A percentile compares a stretch with the other conserved stretches of the same genome.
Evolutionary conservation across 2,113 vertebrate genomes (phyloP).

Genomic region (pig (Sus scrofa)): DNA sequence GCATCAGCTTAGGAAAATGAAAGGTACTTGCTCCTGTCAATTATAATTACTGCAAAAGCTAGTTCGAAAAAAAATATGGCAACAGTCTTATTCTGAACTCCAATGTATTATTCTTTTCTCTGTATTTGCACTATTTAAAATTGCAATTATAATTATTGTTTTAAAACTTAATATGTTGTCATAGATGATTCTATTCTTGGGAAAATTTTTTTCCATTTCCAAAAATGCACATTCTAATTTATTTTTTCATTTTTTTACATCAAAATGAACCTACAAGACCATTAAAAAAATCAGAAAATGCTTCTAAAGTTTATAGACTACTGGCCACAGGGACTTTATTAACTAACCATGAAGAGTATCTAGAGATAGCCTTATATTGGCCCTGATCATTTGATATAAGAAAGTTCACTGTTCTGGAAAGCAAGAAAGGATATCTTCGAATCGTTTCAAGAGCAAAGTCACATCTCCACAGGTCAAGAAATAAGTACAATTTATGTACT

Average conservation of each 20-base stretch:
- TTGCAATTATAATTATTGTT: not conserved
- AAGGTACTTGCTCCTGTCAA: not conserved
- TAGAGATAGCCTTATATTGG: not conserved
- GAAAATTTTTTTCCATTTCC: not conserved
- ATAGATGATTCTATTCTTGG: not conserved
- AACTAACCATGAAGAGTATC: not conserved
- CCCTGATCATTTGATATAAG: not conserved
- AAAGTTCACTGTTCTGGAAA: not conserved
- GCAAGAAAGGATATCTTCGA: not conserved
- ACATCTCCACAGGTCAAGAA: not conserved
- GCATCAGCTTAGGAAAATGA: not conserved
- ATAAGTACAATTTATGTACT: not conserved
- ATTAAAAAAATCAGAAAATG: constrained; percentile 49
- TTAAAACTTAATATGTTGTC: not conserved
- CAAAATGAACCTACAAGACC: not conserved
- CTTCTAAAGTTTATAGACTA: not conserved
- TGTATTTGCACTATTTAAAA: constrained; percentile 24
- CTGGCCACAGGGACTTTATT: not conserved
- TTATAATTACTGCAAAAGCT: constrained; percentile 1
- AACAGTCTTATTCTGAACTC: not conserved
- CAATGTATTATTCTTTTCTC: not conserved
- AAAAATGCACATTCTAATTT: not conserved
- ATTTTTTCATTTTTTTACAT: not conserved
- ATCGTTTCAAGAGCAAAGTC: not conserved
- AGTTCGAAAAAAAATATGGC: not conserved